Evolutionary conservation across 2,113 vertebrate genomes (phyloP).

Genomic region (Ophthalmolycus amberensis): DNA sequence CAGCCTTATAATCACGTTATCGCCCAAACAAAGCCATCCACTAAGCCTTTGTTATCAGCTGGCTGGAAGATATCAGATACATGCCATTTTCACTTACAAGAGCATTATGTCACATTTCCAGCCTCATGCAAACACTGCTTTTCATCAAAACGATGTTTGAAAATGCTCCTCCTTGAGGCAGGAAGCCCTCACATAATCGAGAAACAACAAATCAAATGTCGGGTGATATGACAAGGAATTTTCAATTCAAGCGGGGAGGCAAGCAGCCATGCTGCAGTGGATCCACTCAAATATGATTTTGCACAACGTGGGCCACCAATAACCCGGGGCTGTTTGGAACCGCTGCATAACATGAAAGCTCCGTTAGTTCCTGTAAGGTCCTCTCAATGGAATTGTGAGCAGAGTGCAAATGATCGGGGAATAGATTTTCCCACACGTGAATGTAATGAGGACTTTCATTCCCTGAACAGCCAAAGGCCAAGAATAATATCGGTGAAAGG

Average conservation of each 20-base stretch:
- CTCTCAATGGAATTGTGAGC: constrained; percentile 53
- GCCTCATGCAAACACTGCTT: constrained; percentile 57
- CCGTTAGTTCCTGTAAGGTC: constrained; percentile 63
- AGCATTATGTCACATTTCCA: constrained; percentile 48
- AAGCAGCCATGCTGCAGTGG: constrained; percentile 4
- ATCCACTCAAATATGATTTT: constrained; percentile 69
- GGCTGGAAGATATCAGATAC: constrained; percentile 52
- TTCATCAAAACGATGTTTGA: constrained; percentile 48
- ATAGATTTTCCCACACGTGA: constrained; percentile 41
- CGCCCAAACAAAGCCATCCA: constrained; percentile 50
- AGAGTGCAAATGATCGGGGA: constrained; percentile 50
- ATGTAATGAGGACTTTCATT: constrained; percentile 28
- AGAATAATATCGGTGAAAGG: constrained; percentile 16
- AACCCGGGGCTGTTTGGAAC: constrained; percentile 64
- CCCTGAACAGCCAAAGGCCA: constrained; percentile 15
- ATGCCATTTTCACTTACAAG: constrained; percentile 40
- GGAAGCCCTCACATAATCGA: constrained; percentile 38
- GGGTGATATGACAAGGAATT: constrained; percentile 42
- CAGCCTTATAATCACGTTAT: constrained; percentile 62
- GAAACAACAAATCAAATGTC: constrained; percentile 65
- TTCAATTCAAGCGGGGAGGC: constrained; percentile 48
- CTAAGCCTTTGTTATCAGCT: constrained; percentile 54
- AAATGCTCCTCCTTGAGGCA: constrained; percentile 49
- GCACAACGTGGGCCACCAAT: constrained; percentile 53
- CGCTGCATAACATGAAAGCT: constrained; percentile 63